Conservation (phyloP, 1,140 invertebrate species). For the Aphelinus atriplicis region DNA sequence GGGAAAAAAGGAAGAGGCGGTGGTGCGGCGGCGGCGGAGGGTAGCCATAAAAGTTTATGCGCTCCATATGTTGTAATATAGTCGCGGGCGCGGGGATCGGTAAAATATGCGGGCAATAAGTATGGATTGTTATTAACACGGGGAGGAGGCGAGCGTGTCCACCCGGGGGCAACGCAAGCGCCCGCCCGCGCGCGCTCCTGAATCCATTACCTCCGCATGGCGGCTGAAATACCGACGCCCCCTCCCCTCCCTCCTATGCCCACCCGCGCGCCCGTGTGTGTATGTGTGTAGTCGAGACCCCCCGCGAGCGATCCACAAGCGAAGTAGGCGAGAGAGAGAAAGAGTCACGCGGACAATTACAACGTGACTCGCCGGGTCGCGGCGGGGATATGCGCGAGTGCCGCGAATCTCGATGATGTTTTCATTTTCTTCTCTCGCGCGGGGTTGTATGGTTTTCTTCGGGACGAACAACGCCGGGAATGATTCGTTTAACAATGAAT, state of each 20-base stretch:
- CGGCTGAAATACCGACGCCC: slow-evolving; percentile 64
- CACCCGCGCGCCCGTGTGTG: slow-evolving; percentile 25
- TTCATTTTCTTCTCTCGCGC: no score
- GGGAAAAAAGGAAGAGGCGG: slow-evolving; percentile 44
- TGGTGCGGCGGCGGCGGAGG: slow-evolving; percentile 50
- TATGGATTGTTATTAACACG: slow-evolving; percentile 69
- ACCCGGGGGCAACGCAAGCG: slow-evolving; percentile 34
- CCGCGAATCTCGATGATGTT: no score
- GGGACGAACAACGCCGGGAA: no score
- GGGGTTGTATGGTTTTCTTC: no score
- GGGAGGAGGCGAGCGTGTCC: slow-evolving; percentile 52
- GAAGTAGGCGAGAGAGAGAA: not conserved
- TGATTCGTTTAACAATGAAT: no score
- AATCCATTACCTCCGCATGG: slow-evolving; percentile 68
- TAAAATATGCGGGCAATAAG: slow-evolving; percentile 69
- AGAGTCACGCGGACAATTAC: no score
- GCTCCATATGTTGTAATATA: slow-evolving; percentile 69
- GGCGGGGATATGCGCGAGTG: no score
- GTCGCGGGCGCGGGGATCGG: slow-evolving; percentile 64
- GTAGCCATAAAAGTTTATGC: slow-evolving; percentile 68
- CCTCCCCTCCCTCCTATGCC: slow-evolving; percentile 51
- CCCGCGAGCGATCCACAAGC: not conserved
- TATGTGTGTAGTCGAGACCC: not conserved
- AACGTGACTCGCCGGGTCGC: no score
- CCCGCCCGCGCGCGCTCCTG: slow-evolving; percentile 62